Conservation (phyloP, 1,140 invertebrate species). For the Samia ricini region DNA sequence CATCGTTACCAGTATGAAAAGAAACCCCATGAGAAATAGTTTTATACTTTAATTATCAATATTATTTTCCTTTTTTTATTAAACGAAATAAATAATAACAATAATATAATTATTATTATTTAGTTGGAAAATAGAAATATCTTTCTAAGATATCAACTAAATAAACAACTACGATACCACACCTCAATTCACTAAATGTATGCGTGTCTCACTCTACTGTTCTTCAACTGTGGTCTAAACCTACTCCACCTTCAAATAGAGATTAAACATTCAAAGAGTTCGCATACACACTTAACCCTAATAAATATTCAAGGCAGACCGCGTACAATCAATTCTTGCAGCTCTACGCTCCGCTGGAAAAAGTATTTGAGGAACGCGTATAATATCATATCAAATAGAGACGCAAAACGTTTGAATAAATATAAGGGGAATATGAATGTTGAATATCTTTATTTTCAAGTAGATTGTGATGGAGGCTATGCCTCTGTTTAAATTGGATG, state of each 20-base stretch:
- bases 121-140: background rate
- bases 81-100: no score
- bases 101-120: no score
- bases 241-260: conserved; percentile 43
- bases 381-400: conserved; percentile 65
- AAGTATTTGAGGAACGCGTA: conserved; percentile 56
- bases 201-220: background rate
- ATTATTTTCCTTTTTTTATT: no score
- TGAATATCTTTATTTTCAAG: conserved; percentile 10
- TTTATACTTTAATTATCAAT: no score
- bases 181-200: background rate
- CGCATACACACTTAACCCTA: conserved; percentile 73
- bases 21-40: no score
- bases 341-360: conserved; percentile 48
- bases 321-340: conserved; percentile 71
- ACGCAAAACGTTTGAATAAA: conserved; percentile 50
- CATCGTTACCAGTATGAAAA: no score
- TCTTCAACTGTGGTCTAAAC: conserved; percentile 5
- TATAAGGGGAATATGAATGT: conserved; percentile 35
- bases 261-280: conserved; percentile 74
- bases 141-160: background rate
- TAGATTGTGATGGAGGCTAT: background rate
- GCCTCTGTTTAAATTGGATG: background rate
- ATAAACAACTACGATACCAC: background rate
- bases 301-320: conserved; percentile 70